Base-by-base conservation (phyloP, 2,113 vertebrate species). In the Phoxinus phoxinus region DNA sequence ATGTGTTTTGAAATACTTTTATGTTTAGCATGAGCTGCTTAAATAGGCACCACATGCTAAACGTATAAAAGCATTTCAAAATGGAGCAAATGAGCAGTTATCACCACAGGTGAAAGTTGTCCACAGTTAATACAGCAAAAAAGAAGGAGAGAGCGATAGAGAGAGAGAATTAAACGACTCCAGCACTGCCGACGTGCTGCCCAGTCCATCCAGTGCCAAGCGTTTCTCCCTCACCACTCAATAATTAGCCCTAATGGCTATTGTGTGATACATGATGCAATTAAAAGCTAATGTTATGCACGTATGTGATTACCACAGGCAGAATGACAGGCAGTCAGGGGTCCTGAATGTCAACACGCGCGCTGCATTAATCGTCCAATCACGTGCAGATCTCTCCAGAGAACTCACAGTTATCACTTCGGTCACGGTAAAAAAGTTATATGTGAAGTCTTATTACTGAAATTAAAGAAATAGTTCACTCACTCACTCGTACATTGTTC, bases 241-340 rank as follows among this genome's bases (percentile, higher is more conserved):
- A 94, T 95, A 94, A 95, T 94, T 91, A 92, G 89, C 92, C 91
- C 85, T 94, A 95, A 94, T 94, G 93, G 93, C 93, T 93, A 93
- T 93, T 93, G 93, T 94, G 94, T 95, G 93, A 94, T 93, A 94
- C 94, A 93, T 93, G 93, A 92, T 92, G 93, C 94, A 94, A 95
- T 95, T 95, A 95, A 94, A 94, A 89, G 81, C 92, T 93, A 93
- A 94, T 93, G 93, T 91, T 92, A 93, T 89, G 91, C 89, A 92
- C 93, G 90, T 93, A 90, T 92, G 91, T 86, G 89, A 89, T 89
- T 89, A 86, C 85, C 71, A 74, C 73, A 37, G 69, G 76, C 86
- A 87, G 73, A 84, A 69, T 85, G 86, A 87, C 79, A 84, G 85
- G 56, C 87, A 85, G 81, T 90, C 63, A 79, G 84, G 87, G 85